Base-by-base conservation (phyloP, 2,797 vertebrate species). In the Strix occidentalis region DNA sequence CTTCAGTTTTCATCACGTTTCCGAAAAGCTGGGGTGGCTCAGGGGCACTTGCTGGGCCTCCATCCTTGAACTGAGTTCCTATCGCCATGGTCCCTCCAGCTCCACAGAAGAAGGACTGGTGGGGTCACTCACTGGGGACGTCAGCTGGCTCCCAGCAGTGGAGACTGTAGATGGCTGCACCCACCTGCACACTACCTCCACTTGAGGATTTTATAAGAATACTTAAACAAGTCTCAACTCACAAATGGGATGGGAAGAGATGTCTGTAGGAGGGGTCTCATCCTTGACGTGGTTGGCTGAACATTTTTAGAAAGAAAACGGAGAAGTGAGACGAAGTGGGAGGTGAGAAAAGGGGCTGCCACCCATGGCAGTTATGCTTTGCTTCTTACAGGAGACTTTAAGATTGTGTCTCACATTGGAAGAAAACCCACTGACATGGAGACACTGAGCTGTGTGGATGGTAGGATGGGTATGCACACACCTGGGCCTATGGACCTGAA, bases 11-110 rank as follows among this genome's bases (percentile, higher is more conserved):
- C 5, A 7, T 18, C 39, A 39, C 2, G 10, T 56, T 91, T 69
- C 33, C 0, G 0, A 84, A 79, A 76, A 21, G 2, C 7, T 2
- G 1, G 9, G 3, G 10, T 61, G 35, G 14, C 16, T 50, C 5
- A 54, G 8, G 5, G 37, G 9, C 16, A 37, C 16, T 61, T 82
- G 5, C 9, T 71, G 35, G 18, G 13, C 1, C 5, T 3, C 11
- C 7, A 23, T 54, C 51, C 64, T 46, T 70, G 28, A 81, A 10
- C 37, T 69, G 51, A 57, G 8, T 26, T 56, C 29, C 9, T 28
- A 1, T 19, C 24, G 23, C 20, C 9, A 11, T 28, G n/a, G 9
- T 43, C 3, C 14, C 4, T 76, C 6, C 7, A 13, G 16, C 15
- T 64, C 48, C 41, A 17, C 31, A 28, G 28, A 87, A 31, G 11